Base-by-base conservation (phyloP, 92 coral and sea anemone genomes). In the Pocillopora grandis region DNA sequence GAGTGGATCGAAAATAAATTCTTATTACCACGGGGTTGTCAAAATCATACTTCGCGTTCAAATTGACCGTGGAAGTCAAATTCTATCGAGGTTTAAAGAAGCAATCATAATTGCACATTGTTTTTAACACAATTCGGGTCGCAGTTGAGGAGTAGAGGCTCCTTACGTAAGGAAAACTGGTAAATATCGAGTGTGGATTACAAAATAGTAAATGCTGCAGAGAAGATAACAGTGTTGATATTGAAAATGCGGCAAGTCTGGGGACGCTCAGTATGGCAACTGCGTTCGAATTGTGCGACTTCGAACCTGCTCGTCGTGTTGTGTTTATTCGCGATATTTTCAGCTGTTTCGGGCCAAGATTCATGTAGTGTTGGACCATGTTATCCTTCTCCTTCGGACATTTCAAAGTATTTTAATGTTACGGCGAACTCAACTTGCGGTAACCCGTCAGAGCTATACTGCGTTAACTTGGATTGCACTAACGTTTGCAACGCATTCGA, bases 361-460 rank as follows among this genome's bases (percentile, higher is more conserved):
- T 52, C 71, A 21, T 91, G 98, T 73, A 70, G 33, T 76, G 10
- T n/a, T 57, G 95, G 95, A 37, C 91, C 94, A 17, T 94, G 98
- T 76, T 90, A 80, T 67, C 95, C 98, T 60, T 23, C 90, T 11
- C 77, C 90, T 33, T 10, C 60, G 18, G 98, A 94, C 59, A 87
- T 94, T 75, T 73, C 92, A 15, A 62, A 75, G 15, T 62, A 72
- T 62, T 89, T 71, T 76, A 87, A 75, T 27, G 90, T 92, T n/a
- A 92, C 92, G 27, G 95, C 93, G 77, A 97, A 91, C 81, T 97
- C 99, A 55, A 97, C 99, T 55, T 97, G 99, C 70, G 99, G 99
- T 0, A 70, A 80, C 37, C 76, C 81, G 23, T 60, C 83, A 5
- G 93, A 89, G 61, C 66, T 27, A 10, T 97, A 90, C 72, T 87